Conservation (phyloP, 2,113 vertebrate genomes). For the Hippocampus comes region DNA sequence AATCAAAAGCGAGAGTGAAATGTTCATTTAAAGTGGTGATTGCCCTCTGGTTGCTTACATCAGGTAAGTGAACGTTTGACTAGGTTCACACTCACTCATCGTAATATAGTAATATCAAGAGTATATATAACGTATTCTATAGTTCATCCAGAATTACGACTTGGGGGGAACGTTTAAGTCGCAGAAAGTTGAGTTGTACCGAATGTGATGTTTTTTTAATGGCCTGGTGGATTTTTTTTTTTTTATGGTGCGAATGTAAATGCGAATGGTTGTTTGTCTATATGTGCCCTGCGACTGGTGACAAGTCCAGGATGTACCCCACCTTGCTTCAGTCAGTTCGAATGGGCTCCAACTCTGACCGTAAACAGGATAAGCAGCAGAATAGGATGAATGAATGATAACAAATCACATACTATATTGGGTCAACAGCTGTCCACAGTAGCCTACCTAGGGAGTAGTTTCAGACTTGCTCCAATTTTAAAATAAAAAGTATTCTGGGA, state of each 20-base stretch:
- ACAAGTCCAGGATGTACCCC: neutral
- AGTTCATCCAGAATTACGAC: neutral
- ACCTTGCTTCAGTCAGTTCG: neutral
- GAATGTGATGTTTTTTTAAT: neutral
- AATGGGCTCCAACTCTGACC: neutral
- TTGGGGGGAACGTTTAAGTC: neutral
- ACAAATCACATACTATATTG: neutral
- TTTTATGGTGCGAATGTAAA: neutral
- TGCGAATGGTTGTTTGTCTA: neutral
- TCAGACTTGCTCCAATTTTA: neutral
- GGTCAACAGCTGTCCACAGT: neutral
- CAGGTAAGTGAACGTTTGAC: conserved; percentile 43
- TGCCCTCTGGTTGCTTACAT: neutral
- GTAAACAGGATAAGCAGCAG: neutral
- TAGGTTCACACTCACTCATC: neutral
- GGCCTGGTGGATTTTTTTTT: too few relatives aligned
- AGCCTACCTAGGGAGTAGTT: neutral
- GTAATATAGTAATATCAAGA: neutral
- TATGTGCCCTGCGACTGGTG: neutral
- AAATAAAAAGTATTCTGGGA: neutral
- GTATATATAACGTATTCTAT: too few relatives aligned
- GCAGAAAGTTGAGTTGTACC: neutral
- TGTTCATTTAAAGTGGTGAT: neutral
- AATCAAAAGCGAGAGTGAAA: neutral
- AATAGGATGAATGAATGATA: neutral